Evolutionary conservation across 92 coral and sea anemone species (phyloP).

Genomic region (Parazoanthus swiftii): DNA sequence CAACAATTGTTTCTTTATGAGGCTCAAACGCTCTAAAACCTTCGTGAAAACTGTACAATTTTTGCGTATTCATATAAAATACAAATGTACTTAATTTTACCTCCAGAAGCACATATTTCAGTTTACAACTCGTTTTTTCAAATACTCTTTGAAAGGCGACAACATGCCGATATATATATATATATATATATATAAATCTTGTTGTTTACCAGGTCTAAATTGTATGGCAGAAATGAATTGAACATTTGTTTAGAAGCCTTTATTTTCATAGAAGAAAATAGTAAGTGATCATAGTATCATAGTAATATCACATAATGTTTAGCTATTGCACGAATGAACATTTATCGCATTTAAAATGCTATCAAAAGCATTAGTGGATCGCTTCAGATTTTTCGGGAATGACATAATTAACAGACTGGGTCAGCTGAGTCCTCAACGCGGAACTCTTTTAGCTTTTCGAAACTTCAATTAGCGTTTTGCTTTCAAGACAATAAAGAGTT

Average conservation of each 20-base stretch:
- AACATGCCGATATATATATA: no score
- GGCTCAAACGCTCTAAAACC: not conserved
- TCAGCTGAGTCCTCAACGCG: not conserved
- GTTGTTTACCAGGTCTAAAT: no score
- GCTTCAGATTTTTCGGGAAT: not conserved
- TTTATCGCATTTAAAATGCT: not conserved
- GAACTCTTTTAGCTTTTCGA: not conserved
- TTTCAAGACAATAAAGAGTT: not conserved
- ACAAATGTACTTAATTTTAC: not conserved
- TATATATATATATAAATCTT: no score
- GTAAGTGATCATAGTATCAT: no score
- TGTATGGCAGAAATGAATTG: no score
- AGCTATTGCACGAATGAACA: not conserved
- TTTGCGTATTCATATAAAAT: no score
- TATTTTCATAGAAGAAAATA: no score
- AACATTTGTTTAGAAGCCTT: no score
- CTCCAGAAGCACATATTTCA: not conserved
- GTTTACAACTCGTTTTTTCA: not conserved
- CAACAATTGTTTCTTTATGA: not conserved
- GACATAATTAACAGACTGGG: not conserved
- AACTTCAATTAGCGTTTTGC: not conserved
- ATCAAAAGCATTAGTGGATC: not conserved
- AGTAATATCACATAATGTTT: no score
- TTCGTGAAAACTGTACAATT: no score
- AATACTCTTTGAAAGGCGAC: no score